These are phyloP conservation scores for Leptura quadrifasciata DNA, from an alignment of 2,888 invertebrate species.

Conservation along the genomic window DNA sequence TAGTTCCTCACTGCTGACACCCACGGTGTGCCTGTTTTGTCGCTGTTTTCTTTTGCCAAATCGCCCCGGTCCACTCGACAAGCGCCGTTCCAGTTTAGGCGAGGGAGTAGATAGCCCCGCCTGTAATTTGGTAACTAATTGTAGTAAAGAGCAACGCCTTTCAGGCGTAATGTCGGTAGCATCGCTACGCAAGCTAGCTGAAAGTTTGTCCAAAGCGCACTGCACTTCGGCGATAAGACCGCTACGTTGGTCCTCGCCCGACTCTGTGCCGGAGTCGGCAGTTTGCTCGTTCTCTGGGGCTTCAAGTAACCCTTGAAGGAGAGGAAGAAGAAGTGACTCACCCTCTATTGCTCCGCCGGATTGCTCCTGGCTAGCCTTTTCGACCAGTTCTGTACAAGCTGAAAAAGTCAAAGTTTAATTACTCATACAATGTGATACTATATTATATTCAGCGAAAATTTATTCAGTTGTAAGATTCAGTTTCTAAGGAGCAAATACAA, in stretches of 20 bases:
- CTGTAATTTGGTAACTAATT: conserved; percentile 84
- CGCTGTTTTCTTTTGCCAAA: conserved; percentile 77
- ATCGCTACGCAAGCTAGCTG: conserved; percentile 72
- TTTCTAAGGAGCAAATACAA: no score
- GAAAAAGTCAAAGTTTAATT: conserved; percentile 56
- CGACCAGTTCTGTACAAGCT: conserved; percentile 76
- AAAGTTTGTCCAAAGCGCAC: conserved; percentile 69
- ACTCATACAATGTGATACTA: neutral
- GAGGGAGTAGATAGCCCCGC: conserved; percentile 70
- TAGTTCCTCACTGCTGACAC: conserved; percentile 87
- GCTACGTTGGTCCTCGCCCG: conserved; percentile 81
- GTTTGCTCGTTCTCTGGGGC: conserved; percentile 72
- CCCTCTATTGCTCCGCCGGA: conserved; percentile 76
- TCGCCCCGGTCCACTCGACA: conserved; percentile 71
- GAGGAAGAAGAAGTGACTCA: conserved; percentile 85
- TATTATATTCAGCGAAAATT: neutral
- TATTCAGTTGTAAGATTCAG: neutral
- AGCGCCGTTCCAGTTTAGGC: conserved; percentile 73
- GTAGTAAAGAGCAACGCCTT: conserved; percentile 85
- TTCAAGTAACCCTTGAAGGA: conserved; percentile 81
- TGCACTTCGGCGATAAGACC: conserved; percentile 76
- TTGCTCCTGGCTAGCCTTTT: conserved; percentile 71
- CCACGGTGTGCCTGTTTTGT: conserved; percentile 86
- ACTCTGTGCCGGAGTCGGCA: conserved; percentile 81
- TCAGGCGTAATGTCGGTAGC: conserved; percentile 76